Percentiles rank a stretch among this genome's conserved stretches.
Conservation (phyloP, 2,888 invertebrate species). For the Gortyna flavago region DNA sequence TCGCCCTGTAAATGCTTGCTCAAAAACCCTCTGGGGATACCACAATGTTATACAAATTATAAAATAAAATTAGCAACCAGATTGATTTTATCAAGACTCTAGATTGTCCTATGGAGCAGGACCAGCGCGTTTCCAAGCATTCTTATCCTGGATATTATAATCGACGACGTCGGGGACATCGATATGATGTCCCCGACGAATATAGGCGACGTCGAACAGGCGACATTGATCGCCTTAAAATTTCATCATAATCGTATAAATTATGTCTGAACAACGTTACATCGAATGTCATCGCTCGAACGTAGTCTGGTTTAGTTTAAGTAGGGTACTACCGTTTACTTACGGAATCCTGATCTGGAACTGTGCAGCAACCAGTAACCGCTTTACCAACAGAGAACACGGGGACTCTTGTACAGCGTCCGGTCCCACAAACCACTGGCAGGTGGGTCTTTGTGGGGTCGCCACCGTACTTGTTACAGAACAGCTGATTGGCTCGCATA, state of each 20-base stretch:
- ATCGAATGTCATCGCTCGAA: neutral
- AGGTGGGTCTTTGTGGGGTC: conserved; percentile 73
- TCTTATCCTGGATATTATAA: too few relatives aligned
- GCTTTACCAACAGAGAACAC: conserved; percentile 81
- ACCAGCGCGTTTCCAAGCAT: too few relatives aligned
- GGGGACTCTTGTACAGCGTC: conserved; percentile 83
- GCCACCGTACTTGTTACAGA: conserved; percentile 76
- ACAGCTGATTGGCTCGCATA: conserved; percentile 87
- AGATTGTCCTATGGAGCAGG: too few relatives aligned
- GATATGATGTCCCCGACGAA: too few relatives aligned
- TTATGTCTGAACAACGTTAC: neutral
- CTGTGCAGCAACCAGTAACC: conserved; percentile 58
- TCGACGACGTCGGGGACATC: too few relatives aligned
- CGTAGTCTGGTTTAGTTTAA: conserved; percentile 1
- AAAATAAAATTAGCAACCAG: too few relatives aligned
- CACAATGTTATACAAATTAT: too few relatives aligned
- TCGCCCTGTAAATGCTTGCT: too few relatives aligned
- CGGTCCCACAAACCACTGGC: conserved; percentile 83
- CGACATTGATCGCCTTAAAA: neutral
- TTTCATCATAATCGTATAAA: neutral
- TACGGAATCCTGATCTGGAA: conserved; percentile 62
- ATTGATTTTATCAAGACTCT: too few relatives aligned
- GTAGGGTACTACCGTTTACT: conserved; percentile 62
- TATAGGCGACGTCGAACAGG: neutral
- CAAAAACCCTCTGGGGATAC: too few relatives aligned